Evolutionary conservation across 2,113 vertebrate species (phyloP).

Genomic region (Isichthys henryi): DNA sequence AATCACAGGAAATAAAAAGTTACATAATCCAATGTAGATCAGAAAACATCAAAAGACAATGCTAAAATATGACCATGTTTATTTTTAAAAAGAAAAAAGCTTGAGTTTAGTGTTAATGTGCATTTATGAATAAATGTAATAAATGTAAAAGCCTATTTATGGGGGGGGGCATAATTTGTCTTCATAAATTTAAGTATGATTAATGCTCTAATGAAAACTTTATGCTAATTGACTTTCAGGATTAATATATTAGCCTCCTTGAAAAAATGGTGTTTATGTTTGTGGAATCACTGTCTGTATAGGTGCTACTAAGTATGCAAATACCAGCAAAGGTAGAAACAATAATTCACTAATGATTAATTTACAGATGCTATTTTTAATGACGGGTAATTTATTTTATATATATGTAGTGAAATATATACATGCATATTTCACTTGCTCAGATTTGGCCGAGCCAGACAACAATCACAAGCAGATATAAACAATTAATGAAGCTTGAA

Average conservation of each 20-base stretch:
- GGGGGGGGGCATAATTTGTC: background rate
- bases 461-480: background rate
- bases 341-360: background rate
- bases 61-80: background rate
- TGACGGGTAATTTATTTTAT: background rate
- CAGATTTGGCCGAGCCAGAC: background rate
- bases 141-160: background rate
- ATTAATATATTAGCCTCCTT: background rate
- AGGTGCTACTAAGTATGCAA: background rate
- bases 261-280: background rate
- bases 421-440: background rate
- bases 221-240: background rate
- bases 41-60: background rate
- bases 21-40: background rate
- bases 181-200: background rate
- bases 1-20: background rate
- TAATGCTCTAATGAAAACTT: background rate
- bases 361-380: background rate
- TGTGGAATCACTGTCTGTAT: background rate
- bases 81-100: background rate
- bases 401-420: too few relatives aligned
- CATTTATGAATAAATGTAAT: background rate
- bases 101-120: background rate
- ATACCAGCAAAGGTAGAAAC: background rate
- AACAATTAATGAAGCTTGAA: background rate